phyloP scores from a whole-genome alignment of 2,888 invertebrate species.

The Thereva nobilitata region DNA sequence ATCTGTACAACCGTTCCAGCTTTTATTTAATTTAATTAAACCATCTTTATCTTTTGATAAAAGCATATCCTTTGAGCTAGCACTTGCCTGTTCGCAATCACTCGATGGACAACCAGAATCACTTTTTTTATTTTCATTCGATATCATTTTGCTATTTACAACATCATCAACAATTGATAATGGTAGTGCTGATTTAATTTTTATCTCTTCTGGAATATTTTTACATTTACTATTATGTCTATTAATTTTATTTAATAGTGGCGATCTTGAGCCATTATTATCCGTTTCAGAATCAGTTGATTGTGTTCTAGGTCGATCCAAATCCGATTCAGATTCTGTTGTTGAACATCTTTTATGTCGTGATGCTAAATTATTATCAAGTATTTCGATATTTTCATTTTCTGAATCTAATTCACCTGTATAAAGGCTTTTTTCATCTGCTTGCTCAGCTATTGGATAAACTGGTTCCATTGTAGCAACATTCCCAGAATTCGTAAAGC shows the following conservation, averaged over 20 bases:
- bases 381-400: slow-evolving; percentile 56
- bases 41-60: slow-evolving; percentile 57
- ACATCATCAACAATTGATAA: slow-evolving; percentile 43
- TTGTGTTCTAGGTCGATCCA: slow-evolving; percentile 48
- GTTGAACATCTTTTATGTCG: slow-evolving; percentile 43
- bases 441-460: slow-evolving; percentile 84
- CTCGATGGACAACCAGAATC: slow-evolving; percentile 59
- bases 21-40: slow-evolving; percentile 15
- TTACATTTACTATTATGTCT: slow-evolving; percentile 37
- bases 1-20: slow-evolving; percentile 19
- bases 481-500: slow-evolving; percentile 48
- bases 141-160: slow-evolving; percentile 6
- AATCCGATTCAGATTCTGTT: slow-evolving; percentile 46
- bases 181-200: slow-evolving; percentile 39
- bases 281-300: slow-evolving; percentile 68
- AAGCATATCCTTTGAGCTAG: slow-evolving; percentile 72
- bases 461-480: slow-evolving; percentile 63
- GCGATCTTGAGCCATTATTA: slow-evolving; percentile 72
- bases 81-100: slow-evolving; percentile 66
- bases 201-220: slow-evolving; percentile 46
- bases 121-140: slow-evolving; percentile 49
- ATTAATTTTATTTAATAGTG: slow-evolving; percentile 62
- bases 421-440: slow-evolving; percentile 67
- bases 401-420: slow-evolving; percentile 50
- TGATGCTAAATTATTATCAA: slow-evolving; percentile 3